Base-by-base conservation (phyloP, 2,888 invertebrate genomes). In the Lasiommata megera region DNA sequence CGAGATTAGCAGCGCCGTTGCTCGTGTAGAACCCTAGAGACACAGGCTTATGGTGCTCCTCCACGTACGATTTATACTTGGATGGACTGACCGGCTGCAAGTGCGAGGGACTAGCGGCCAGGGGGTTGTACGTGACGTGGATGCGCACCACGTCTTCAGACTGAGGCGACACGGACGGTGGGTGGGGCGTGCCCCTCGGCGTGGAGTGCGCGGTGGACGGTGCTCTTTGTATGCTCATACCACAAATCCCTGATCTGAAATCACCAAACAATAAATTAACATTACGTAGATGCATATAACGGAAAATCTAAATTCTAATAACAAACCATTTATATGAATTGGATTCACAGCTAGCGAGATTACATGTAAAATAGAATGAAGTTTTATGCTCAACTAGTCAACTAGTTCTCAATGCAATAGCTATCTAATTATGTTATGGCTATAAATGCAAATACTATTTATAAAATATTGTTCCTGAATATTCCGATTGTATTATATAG, bases 51-150 rank as follows among this genome's bases (percentile, higher is more conserved):
- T 85, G 87, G 60, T 82, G 81, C 43, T 86, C 85, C 7, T 88
- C 85, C 1, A 34, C 34, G 62, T 83, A 84, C 1, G 73, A 56
- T 64, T 82, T 84, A 68, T 80, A 82, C 67, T 87, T 87, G 43
- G 80, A 78, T 66, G 92, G 72, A 79, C 88, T 71, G 74, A 86
- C 67, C 67, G 93, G 73, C 76, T 92, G 92, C 0, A 92, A 75
- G 55, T 82, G 87, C 1, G 87, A 87, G 9, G 93, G 93, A 65
- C 92, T 91, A n/a, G 93, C 92, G 0, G 84, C 73, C 6, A 85
- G 70, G 0, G 92, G 91, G 67, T 92, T 92, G 80, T 95, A 96
- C 1, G 95, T 95, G 54, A 96, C 96, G 80, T 95, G 96, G 65
- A 96, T 96, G 61, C 96, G 92, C 50, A 96, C 93, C 44, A 95